These are phyloP conservation scores for Drosophila athabasca DNA, from an alignment of 1,140 invertebrate genomes.

Conservation along the genomic window DNA sequence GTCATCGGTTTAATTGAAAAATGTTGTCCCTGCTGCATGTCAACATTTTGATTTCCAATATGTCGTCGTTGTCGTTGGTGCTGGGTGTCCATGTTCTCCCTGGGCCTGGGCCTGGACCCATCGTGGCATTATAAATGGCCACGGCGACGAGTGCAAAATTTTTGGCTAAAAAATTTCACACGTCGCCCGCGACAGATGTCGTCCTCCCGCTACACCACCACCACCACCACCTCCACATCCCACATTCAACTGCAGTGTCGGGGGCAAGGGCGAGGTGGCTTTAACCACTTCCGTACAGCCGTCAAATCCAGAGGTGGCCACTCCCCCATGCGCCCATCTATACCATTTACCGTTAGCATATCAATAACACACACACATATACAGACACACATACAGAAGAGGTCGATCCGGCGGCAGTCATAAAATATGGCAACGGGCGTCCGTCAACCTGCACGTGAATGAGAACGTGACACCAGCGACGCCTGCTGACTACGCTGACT, in stretches of 20 bases:
- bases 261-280: conserved; percentile 6
- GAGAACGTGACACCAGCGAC: conserved; percentile 63
- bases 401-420: conserved; percentile 48
- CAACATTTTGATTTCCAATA: conserved; percentile 82
- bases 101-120: background rate
- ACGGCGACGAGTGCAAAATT: conserved; percentile 35
- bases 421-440: conserved; percentile 78
- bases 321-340: background rate
- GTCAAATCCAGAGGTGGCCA: conserved; percentile 61
- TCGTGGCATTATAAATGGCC: conserved; percentile 56
- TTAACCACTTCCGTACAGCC: conserved; percentile 75
- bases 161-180: conserved; percentile 76
- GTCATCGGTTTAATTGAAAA: conserved; percentile 72
- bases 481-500: conserved; percentile 41
- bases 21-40: conserved; percentile 66
- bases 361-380: conserved; percentile 69
- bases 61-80: conserved; percentile 42
- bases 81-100: background rate
- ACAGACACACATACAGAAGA: background rate
- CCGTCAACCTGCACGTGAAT: conserved; percentile 66
- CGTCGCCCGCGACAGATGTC: conserved; percentile 72
- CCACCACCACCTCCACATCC: conserved; percentile 2
- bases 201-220: conserved; percentile 3
- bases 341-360: conserved; percentile 80
- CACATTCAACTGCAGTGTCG: background rate